phyloP scores from a whole-genome alignment of 2,113 vertebrate species.

The Rhipidura dahli region DNA sequence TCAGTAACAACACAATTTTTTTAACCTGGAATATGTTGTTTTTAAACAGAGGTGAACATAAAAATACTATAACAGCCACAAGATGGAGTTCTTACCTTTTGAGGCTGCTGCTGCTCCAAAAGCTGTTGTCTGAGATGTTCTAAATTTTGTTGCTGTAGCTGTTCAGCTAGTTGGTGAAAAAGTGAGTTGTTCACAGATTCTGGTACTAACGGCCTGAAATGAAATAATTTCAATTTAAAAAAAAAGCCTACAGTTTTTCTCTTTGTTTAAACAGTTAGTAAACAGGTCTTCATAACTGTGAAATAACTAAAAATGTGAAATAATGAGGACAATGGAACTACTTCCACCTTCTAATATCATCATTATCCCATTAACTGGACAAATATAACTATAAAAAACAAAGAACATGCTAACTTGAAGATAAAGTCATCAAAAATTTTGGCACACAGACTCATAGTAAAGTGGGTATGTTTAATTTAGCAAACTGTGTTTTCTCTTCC shows the following conservation, averaged over 20 bases:
- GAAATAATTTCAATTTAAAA: neutral
- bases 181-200: conserved; percentile 97
- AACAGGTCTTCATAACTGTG: neutral
- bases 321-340: neutral
- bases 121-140: conserved; percentile 97
- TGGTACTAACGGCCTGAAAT: conserved; percentile 87
- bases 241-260: neutral
- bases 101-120: conserved; percentile 82
- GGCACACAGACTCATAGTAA: neutral
- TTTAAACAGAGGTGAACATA: neutral
- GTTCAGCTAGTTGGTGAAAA: conserved; percentile 96
- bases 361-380: neutral
- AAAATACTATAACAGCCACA: conserved; percentile 28
- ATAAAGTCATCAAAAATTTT: neutral
- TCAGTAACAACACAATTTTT: neutral
- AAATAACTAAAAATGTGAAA: neutral
- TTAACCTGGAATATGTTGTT: neutral
- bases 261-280: neutral
- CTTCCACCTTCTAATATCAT: neutral
- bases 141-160: conserved; percentile 95
- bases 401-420: neutral
- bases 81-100: conserved; percentile 80
- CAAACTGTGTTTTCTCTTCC: neutral
- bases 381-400: neutral
- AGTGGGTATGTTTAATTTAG: neutral